phyloP scores from a whole-genome alignment of 2,797 vertebrate species.

The Scolopax rusticola region DNA sequence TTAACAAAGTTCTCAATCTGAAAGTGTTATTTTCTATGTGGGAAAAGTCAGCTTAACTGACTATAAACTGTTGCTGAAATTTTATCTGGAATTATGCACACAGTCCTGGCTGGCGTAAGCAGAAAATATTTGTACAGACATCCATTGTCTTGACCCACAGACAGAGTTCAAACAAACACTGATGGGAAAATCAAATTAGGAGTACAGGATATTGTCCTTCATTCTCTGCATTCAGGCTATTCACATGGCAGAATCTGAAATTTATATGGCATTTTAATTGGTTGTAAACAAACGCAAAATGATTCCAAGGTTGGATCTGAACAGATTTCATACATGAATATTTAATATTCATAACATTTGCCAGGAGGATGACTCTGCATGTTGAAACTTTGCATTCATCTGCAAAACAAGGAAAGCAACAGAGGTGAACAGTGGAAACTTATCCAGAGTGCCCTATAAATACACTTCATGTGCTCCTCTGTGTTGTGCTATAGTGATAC shows the following conservation, averaged over 20 bases:
- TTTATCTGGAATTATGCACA: conserved; percentile 20
- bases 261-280: conserved; percentile 61
- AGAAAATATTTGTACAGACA: conserved; percentile 55
- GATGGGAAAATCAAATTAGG: conserved; percentile 64
- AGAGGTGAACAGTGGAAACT: neutral
- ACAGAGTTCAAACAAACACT: conserved; percentile 65
- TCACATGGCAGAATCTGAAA: conserved; percentile 58
- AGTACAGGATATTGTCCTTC: conserved; percentile 68
- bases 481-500: neutral
- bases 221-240: conserved; percentile 66
- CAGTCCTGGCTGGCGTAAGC: neutral
- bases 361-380: neutral
- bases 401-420: neutral
- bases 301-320: conserved; percentile 15
- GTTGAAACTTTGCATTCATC: neutral
- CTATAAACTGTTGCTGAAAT: conserved; percentile 1
- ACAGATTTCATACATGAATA: conserved; percentile 26
- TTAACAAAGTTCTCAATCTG: conserved; percentile 5
- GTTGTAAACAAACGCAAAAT: conserved; percentile 36
- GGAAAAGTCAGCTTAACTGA: neutral
- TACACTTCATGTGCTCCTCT: neutral
- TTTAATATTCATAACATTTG: neutral
- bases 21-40: neutral
- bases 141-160: conserved; percentile 53
- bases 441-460: neutral